Evolutionary conservation across 2,797 vertebrate genomes (phyloP).

Genomic region (Dallia pectoralis): DNA sequence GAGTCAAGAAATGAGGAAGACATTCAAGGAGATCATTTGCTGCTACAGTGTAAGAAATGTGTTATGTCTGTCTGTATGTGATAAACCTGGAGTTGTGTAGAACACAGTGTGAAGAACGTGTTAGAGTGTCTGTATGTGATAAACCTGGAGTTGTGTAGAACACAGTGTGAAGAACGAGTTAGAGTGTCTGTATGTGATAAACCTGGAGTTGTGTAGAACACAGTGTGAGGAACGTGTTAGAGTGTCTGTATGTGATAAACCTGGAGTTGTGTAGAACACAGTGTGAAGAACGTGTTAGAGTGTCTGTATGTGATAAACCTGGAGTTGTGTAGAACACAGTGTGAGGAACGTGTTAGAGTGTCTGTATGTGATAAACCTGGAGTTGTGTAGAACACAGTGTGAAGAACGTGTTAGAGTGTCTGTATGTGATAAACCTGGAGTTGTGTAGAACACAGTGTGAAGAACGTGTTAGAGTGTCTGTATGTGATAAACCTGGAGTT

Average conservation of each 20-base stretch:
- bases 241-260: not conserved
- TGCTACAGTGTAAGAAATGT: constrained; percentile 73
- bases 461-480: constrained; percentile 53
- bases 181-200: not conserved
- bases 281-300: constrained; percentile 63
- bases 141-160: constrained; percentile 11
- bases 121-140: constrained; percentile 28
- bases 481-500: constrained; percentile 14
- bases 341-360: constrained; percentile 62
- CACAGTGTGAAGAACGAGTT: constrained; percentile 68
- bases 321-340: constrained; percentile 33
- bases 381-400: constrained; percentile 48
- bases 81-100: constrained; percentile 13
- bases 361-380: constrained; percentile 11
- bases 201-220: constrained; percentile 22
- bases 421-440: constrained; percentile 15
- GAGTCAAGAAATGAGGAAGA: constrained; percentile 87
- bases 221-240: constrained; percentile 66
- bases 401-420: constrained; percentile 56
- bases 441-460: constrained; percentile 51
- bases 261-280: constrained; percentile 34
- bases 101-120: constrained; percentile 64
- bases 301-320: constrained; percentile 13
- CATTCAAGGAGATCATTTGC: constrained; percentile 85
- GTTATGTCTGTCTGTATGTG: constrained; percentile 27